Conservation (phyloP, 2,888 invertebrate species). For the Lasioglossum malachurum region DNA sequence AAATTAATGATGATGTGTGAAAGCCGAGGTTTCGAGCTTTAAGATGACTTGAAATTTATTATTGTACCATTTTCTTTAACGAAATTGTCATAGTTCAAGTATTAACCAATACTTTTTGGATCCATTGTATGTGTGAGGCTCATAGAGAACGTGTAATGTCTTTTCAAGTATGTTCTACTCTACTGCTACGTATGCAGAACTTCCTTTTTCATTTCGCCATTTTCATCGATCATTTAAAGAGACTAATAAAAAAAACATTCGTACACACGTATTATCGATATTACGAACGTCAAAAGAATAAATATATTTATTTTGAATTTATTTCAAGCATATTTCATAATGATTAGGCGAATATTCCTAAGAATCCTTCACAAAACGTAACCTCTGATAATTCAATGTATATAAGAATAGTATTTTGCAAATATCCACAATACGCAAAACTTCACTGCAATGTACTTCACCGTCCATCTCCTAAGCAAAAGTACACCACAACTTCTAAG, state of each 20-base stretch:
- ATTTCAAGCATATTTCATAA: background rate
- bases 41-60: no score
- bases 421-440: background rate
- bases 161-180: background rate
- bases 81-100: background rate
- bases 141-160: background rate
- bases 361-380: background rate
- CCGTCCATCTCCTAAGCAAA: background rate
- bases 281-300: background rate
- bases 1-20: background rate
- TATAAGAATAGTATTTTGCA: background rate
- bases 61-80: no score
- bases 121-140: background rate
- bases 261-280: background rate
- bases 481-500: slow-evolving; percentile 8
- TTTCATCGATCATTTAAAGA: background rate
- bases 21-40: background rate
- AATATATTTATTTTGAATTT: background rate
- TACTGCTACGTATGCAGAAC: background rate
- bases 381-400: background rate
- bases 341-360: background rate
- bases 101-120: background rate
- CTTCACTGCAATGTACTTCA: background rate
- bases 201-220: background rate
- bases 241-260: background rate